Percentiles rank a stretch among this genome's conserved stretches.
Conservation (phyloP, 92 coral and sea anemone genomes). For the Epizoanthus rinbou region DNA sequence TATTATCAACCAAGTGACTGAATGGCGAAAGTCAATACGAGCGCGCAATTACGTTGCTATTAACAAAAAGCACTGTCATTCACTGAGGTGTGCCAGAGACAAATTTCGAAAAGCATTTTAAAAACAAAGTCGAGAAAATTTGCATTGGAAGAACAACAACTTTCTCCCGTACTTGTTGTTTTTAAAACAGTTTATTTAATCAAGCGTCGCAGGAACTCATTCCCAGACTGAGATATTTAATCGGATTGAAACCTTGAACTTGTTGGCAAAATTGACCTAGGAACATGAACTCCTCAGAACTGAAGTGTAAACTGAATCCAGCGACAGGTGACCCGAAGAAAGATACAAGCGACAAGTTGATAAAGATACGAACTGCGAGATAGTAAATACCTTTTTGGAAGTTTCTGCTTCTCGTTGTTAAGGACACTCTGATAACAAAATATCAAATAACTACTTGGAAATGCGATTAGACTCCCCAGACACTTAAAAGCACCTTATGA, state of each 20-base stretch:
- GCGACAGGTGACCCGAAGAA: slow-evolving; percentile 46
- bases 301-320: slow-evolving; percentile 36
- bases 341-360: slow-evolving; percentile 29
- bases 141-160: slow-evolving; percentile 18
- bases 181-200: not conserved
- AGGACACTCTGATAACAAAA: slow-evolving; percentile 18
- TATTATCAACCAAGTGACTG: slow-evolving; percentile 37
- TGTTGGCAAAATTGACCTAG: slow-evolving; percentile 40
- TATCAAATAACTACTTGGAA: slow-evolving; percentile 24
- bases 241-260: slow-evolving; percentile 47
- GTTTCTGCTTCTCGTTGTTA: slow-evolving; percentile 17
- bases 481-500: slow-evolving; percentile 31
- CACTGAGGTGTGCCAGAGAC: slow-evolving; percentile 13
- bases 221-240: slow-evolving; percentile 26
- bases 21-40: slow-evolving; percentile 42
- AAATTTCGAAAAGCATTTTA: not conserved
- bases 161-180: slow-evolving; percentile 7
- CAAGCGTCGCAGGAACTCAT: not conserved
- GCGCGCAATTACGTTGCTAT: slow-evolving; percentile 14
- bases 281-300: slow-evolving; percentile 28
- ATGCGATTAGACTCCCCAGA: slow-evolving; percentile 35
- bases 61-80: slow-evolving; percentile 44
- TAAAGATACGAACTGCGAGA: slow-evolving; percentile 27
- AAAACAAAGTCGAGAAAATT: slow-evolving; percentile 13
- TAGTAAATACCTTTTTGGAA: slow-evolving; percentile 2